Evolutionary conservation across 2,888 invertebrate genomes (phyloP), one percentile per base, ranked within the genome.

Genomic region (Coremacera marginata): DNA sequence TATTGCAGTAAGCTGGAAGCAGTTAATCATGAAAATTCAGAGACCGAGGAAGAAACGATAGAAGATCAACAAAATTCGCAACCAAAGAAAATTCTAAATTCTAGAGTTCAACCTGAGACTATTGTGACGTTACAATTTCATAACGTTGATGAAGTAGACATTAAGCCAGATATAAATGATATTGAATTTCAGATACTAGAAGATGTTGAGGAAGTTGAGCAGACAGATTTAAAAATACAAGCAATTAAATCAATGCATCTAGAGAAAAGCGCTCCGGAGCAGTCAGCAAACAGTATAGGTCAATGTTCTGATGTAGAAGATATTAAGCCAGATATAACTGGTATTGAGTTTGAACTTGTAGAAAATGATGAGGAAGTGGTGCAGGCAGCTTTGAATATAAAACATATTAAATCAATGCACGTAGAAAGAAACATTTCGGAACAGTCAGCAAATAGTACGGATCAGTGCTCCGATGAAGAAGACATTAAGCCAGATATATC

Each of bases 1-100:
- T 87, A 85, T 72, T 87, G 87, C 37, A 83, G 88, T 8, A 81
- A 87, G 3, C 80, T 83, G 70, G 86, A 87, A 51, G 80, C 83
- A 34, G 83, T 57, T 7, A n/a, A 57, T 19, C 57, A n/a, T 25
- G 25, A 71, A 19, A 14, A 9, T 25, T 3, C 37, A 34, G 0
- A 25, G 37, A 14, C 19, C 8, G 44, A 44, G 5, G 31, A 51
- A 5, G 25, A 37, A 11, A 25, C 5, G 25, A 22, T 22, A 22
- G 25, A 9, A 57, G 7, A 11, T 3, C 22, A 44, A 2, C 62
- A 27, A 27, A 22, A 62, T 11, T 16, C 16, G 16, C 31, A 27
- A 14, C 27, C 31, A 74, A 77, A 8, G 74, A 37, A 63, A 44
- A 5, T 62, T 22, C 73, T 22, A 22, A 73, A 44, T 44, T 49